Base-by-base conservation (phyloP, 2,888 invertebrate species). In the Trypoxylon attenuatum region DNA sequence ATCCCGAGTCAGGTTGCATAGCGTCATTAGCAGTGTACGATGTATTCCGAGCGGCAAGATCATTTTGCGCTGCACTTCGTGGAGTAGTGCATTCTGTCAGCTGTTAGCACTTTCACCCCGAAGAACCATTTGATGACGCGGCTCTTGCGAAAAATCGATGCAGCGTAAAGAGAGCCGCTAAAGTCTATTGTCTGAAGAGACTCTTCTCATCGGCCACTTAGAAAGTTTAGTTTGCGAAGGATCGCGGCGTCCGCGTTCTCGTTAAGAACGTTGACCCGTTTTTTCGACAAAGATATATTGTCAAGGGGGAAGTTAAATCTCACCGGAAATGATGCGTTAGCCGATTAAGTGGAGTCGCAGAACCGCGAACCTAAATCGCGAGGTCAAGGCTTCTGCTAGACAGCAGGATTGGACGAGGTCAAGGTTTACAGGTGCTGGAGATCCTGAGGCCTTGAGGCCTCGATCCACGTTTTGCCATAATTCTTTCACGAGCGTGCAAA, bases 381-480 rank as follows among this genome's bases (percentile, higher is more conserved):
- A 68, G 72, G 76, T 76, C 76, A 73, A 69, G 77, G 72, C 59
- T 39, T n/a, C n/a, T 38, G 56, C 47, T 59, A 43, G 56, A 59
- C 13, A 59, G 46, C 25, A 60, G 42, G 46, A 63, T 71, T 68
- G 50, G 23, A 56, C 55, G 63, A 66, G 77, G 74, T 77, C 76
- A 79, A 79, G 79, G 77, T 73, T 79, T 71, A 41, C 50, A 50
- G 52, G 46, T 55, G 43, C 15, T 19, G 4, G 42, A 47, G 33
- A 13, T 16, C 25, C 38, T 47, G 51, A 50, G 57, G 49, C 38
- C 45, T 29, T 43, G 29, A 62, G 13, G 5, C 21, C 6, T 5
- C 13, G 16, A 5, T n/a, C n/a, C n/a, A n/a, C n/a, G n/a, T n/a
- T n/a, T n/a, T n/a, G n/a, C n/a, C n/a, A n/a, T n/a, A n/a, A n/a